phyloP scores from a whole-genome alignment of 2,113 vertebrate species.

The Thomomys bottae region DNA sequence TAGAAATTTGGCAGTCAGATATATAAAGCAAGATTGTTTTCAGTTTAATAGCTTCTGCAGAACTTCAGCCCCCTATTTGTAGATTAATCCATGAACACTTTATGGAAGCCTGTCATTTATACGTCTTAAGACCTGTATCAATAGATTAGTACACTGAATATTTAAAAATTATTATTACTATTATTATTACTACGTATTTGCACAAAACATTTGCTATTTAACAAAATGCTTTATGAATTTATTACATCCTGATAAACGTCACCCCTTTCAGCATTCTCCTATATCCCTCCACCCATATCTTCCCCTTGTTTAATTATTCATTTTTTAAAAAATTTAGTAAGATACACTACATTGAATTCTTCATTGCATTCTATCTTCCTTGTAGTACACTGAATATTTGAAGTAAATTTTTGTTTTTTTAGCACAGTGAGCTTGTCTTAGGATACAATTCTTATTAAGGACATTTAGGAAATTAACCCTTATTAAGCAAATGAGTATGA shows the following conservation, averaged over 20 bases:
- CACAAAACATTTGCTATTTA: too few relatives aligned
- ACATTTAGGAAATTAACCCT: not conserved
- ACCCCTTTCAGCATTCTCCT: too few relatives aligned
- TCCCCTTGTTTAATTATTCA: too few relatives aligned
- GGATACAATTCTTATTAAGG: not conserved
- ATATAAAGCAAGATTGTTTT: not conserved
- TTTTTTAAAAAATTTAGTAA: too few relatives aligned
- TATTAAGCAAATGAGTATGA: constrained; percentile 6
- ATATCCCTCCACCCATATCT: too few relatives aligned
- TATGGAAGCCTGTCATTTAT: not conserved
- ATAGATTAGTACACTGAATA: not conserved
- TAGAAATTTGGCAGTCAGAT: constrained; percentile 32
- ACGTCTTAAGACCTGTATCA: not conserved
- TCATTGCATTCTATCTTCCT: not conserved
- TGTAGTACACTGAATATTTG: constrained; percentile 14
- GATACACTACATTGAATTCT: too few relatives aligned
- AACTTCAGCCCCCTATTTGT: not conserved
- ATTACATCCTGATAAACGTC: too few relatives aligned
- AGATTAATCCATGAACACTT: constrained; percentile 13
- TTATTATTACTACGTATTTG: too few relatives aligned
- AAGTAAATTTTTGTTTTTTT: not conserved
- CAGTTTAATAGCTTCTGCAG: not conserved
- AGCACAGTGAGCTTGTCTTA: not conserved
- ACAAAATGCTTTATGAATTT: too few relatives aligned
- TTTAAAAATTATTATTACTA: not conserved